These are phyloP conservation scores for Sinhomidia bicolor DNA, from an alignment of 2,888 invertebrate species.

Conservation along the genomic window DNA sequence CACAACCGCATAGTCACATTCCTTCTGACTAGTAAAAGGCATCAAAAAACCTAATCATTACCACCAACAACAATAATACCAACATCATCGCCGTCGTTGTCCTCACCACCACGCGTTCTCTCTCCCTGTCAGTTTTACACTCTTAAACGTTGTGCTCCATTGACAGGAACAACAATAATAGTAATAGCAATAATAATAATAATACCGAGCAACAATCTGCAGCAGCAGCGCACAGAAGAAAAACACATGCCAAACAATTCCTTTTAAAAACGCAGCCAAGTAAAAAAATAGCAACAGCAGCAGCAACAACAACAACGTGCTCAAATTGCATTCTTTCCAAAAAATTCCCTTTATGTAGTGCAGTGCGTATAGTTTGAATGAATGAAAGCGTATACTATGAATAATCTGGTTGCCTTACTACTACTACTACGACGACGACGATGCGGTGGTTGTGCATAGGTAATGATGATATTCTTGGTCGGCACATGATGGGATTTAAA, in stretches of 20 bases:
- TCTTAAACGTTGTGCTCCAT: slow-evolving; percentile 25
- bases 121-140: slow-evolving; percentile 6
- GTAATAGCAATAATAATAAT: too few relatives aligned
- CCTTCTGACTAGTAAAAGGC: not conserved
- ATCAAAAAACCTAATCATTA: not conserved
- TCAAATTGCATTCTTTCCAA: slow-evolving; percentile 18
- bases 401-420: not conserved
- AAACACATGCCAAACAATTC: slow-evolving; percentile 30
- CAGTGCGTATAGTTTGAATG: not conserved
- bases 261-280: not conserved
- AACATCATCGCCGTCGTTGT: not conserved
- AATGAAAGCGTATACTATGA: slow-evolving; percentile 24
- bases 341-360: too few relatives aligned
- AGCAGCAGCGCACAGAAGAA: not conserved
- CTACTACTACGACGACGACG: not conserved
- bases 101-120: not conserved
- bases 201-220: slow-evolving; percentile 3
- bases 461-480: slow-evolving; percentile 8
- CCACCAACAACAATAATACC: not conserved
- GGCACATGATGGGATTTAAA: slow-evolving; percentile 43
- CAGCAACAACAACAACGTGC: slow-evolving; percentile 23
- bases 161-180: slow-evolving; percentile 32
- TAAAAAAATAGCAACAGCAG: too few relatives aligned
- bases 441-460: too few relatives aligned
- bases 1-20: not conserved